Evolutionary conservation across 2,113 vertebrate genomes (phyloP).

Genomic region (Coturnix japonica): DNA sequence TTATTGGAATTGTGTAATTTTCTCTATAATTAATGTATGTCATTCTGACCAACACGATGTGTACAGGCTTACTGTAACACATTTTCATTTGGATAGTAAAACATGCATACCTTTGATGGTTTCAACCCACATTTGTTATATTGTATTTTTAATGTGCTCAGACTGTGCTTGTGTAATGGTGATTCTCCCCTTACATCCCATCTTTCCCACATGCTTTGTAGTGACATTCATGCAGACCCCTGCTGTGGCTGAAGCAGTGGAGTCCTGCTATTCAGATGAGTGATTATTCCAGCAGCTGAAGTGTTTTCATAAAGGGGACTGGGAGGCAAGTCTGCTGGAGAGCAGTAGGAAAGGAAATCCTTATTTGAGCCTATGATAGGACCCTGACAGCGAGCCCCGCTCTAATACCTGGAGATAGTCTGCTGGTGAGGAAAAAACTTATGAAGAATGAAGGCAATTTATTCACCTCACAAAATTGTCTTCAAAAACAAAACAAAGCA

Average conservation of each 20-base stretch:
- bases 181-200: constrained; percentile 31
- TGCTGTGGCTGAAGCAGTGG: constrained; percentile 43
- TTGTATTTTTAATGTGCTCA: constrained; percentile 63
- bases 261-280: constrained; percentile 56
- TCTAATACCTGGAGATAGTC: neutral
- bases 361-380: neutral
- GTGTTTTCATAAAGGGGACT: constrained; percentile 56
- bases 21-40: neutral
- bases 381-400: neutral
- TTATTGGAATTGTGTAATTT: neutral
- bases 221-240: constrained; percentile 68
- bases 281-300: constrained; percentile 56
- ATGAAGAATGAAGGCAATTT: neutral
- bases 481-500: neutral
- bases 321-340: neutral
- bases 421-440: neutral
- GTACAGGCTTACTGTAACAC: neutral
- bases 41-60: neutral
- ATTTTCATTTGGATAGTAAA: constrained; percentile 63
- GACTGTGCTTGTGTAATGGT: constrained; percentile 55
- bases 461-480: neutral
- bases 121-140: constrained; percentile 61
- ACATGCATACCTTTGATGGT: constrained; percentile 49
- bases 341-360: constrained; percentile 20
- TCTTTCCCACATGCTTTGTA: constrained; percentile 71